Percentiles rank a stretch among this genome's conserved stretches.
These are phyloP conservation scores for Whitmania pigra DNA, from an alignment of 1,140 invertebrate species.

Conservation along the genomic window DNA sequence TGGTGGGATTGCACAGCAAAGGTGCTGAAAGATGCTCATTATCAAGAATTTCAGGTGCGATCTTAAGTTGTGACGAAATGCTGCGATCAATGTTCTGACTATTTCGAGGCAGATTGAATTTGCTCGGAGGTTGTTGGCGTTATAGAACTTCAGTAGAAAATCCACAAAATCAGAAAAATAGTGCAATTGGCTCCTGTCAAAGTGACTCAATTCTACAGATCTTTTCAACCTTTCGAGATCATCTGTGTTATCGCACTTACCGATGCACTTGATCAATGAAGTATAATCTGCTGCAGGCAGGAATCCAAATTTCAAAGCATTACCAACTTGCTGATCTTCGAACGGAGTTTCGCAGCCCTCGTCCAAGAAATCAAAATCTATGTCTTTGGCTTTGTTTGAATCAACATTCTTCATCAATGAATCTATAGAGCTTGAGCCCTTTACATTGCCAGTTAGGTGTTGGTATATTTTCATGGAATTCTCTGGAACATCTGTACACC, in stretches of 20 bases:
- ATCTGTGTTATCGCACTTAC: too few species aligned
- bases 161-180: constrained; percentile 52
- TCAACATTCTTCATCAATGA: constrained; percentile 9
- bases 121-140: constrained; percentile 50
- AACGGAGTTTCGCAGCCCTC: not conserved
- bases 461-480: constrained; percentile 2
- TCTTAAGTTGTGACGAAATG: constrained; percentile 34
- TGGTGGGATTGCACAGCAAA: constrained; percentile 48
- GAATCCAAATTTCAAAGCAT: too few species aligned
- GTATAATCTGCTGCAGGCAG: too few species aligned
- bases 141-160: constrained; percentile 47
- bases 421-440: not conserved
- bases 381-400: not conserved
- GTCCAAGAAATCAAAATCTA: not conserved
- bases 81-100: constrained; percentile 41
- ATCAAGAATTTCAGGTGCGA: constrained; percentile 38
- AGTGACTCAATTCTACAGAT: too few species aligned
- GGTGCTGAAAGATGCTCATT: constrained; percentile 45
- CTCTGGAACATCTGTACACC: not conserved
- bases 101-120: constrained; percentile 49
- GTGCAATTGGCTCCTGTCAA: too few species aligned
- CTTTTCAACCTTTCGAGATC: too few species aligned
- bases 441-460: not conserved
- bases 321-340: too few species aligned
- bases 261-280: too few species aligned